phyloP scores from a whole-genome alignment of 1,140 invertebrate genomes.

The Ceratosolen fusciceps region DNA sequence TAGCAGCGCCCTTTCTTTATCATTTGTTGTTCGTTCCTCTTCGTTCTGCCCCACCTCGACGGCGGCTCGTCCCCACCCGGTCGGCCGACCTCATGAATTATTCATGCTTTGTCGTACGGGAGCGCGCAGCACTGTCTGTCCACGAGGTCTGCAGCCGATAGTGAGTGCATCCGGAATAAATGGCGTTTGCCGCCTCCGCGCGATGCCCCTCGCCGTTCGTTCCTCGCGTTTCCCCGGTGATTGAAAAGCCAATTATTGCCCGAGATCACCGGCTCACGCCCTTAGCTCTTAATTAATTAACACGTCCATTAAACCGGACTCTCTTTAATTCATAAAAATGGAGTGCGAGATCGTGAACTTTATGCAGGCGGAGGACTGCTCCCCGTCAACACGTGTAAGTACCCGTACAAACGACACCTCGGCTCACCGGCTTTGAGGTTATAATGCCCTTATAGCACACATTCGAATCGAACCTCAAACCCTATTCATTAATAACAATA shows the following conservation, averaged over 20 bases:
- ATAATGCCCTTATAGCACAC: no score
- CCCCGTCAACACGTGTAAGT: constrained; percentile 32
- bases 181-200: not conserved
- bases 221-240: not conserved
- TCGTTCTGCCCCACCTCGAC: no score
- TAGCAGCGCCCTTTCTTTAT: no score
- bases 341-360: not conserved
- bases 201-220: not conserved
- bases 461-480: not conserved
- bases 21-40: no score
- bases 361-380: not conserved
- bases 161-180: not conserved
- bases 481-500: not conserved
- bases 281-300: not conserved
- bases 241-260: no score
- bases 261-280: no score
- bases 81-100: no score
- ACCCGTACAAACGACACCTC: not conserved
- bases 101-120: no score
- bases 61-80: no score
- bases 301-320: no score
- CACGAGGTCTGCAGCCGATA: not conserved
- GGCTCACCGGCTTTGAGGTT: constrained; percentile 24
- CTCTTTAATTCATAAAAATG: no score
- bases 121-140: no score